phyloP scores from a whole-genome alignment of 2,888 invertebrate genomes.

The Rhingia rostrata region DNA sequence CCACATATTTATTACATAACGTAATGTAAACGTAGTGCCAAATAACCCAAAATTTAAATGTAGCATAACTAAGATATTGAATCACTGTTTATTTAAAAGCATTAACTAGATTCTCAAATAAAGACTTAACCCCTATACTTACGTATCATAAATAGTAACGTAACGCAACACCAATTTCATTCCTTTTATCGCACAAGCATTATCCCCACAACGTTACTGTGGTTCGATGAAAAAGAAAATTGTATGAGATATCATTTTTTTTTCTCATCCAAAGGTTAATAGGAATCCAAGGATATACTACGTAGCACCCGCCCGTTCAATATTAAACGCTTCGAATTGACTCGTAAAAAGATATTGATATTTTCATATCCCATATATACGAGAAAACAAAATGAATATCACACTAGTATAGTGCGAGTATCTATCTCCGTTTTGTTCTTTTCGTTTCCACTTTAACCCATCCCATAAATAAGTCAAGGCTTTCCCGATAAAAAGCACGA shows the following conservation, averaged over 20 bases:
- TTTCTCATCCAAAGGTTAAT: constrained; percentile 36
- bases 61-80: too few species aligned
- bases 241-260: not conserved
- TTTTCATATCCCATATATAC: constrained; percentile 34
- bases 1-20: too few species aligned
- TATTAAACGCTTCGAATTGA: constrained; percentile 50
- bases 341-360: constrained; percentile 68
- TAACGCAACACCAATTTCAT: too few species aligned
- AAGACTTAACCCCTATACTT: too few species aligned
- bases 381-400: constrained; percentile 44
- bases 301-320: constrained; percentile 44
- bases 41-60: too few species aligned
- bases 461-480: constrained; percentile 30
- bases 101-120: too few species aligned
- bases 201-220: constrained; percentile 18
- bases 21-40: too few species aligned
- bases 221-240: not conserved
- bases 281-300: constrained; percentile 49
- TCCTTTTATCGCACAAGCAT: not conserved
- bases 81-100: too few species aligned
- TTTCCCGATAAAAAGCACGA: constrained; percentile 29
- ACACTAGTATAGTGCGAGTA: constrained; percentile 21
- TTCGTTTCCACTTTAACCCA: constrained; percentile 2
- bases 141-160: too few species aligned
- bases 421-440: not conserved